Evolutionary conservation across 2,888 invertebrate genomes (phyloP).

Genomic region (Eristalis pertinax): DNA sequence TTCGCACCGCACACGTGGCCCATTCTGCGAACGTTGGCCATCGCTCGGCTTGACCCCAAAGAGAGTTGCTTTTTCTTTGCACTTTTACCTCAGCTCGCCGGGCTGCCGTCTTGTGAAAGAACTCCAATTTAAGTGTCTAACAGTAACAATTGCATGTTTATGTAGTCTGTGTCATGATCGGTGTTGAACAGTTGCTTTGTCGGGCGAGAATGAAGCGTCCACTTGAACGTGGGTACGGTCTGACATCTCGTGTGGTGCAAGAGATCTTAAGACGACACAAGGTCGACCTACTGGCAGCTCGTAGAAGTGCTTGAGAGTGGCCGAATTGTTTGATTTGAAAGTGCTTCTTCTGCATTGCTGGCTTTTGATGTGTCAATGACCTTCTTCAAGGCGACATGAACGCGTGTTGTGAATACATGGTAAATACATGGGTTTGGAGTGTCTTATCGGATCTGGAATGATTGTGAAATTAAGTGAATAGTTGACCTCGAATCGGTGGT

Average conservation of each 20-base stretch:
- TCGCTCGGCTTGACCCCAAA: neutral
- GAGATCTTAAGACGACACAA: neutral
- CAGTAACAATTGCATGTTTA: neutral
- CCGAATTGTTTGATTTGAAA: neutral
- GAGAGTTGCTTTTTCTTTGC: neutral
- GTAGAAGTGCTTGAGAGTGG: neutral
- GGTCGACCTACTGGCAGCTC: neutral
- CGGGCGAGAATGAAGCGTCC: neutral
- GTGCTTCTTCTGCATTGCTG: neutral
- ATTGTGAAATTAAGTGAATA: neutral
- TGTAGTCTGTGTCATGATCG: neutral
- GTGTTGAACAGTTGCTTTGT: neutral
- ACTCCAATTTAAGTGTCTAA: conserved; percentile 6
- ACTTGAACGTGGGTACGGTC: neutral
- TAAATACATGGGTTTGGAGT: neutral
- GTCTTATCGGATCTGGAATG: neutral
- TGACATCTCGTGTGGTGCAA: neutral
- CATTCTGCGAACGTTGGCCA: neutral
- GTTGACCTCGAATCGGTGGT: no score
- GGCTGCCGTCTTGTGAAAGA: neutral
- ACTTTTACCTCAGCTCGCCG: neutral
- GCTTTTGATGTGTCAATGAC: neutral
- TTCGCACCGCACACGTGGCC: neutral
- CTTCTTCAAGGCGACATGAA: neutral
- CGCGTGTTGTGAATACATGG: neutral